Evolutionary conservation across 2,888 invertebrate species (phyloP), one percentile per base, ranked within the genome.

Genomic region (Oscheius myriophilus): DNA sequence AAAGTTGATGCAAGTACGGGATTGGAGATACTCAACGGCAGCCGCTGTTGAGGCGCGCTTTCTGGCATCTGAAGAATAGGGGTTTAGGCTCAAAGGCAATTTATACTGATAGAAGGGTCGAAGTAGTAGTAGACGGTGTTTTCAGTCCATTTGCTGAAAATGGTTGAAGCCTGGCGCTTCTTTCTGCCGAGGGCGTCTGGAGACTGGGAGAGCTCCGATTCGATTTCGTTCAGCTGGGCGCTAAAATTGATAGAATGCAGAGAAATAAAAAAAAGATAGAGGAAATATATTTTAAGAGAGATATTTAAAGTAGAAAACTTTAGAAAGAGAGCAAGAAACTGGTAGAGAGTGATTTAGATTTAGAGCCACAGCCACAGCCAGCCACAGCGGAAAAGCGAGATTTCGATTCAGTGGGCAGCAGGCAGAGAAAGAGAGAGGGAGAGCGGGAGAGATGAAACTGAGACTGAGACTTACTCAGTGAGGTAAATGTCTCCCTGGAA

Each of bases 111-210:
- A 14, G 61, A n/a, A 4, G 62, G 18, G 23, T 75, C 75, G n/a
- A 75, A 73, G 58, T 71, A 75, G 54, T 67, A 77, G 54, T 73
- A 65, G 21, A 77, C 67, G 18, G 52, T 65, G 18, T 75, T 75
- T 4, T 45, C 26, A 1, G 73, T 66, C 77, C 77, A 77, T 21
- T 62, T 67, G 14, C 43, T 39, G 33, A 67, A 68, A 11, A 52
- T n/a, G 16, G 55, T 75, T n/a, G 59, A 43, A 23, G 73, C 64
- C 57, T 75, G 75, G 33, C 77, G 26, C 46, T 77, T 77, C 23
- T 67, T 59, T 18, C 76, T 23, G 12, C 7, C 51, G 0, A 9
- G n/a, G 7, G 26, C 42, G 0, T 11, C 61, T 49, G 1, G 51
- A 55, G 55, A 26, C 9, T 55, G 14, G 16, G 12, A 18, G 33